Evolutionary conservation across 2,113 vertebrate species (phyloP), one percentile per base, ranked within the genome.

Genomic region (Phoenicopterus ruber): DNA sequence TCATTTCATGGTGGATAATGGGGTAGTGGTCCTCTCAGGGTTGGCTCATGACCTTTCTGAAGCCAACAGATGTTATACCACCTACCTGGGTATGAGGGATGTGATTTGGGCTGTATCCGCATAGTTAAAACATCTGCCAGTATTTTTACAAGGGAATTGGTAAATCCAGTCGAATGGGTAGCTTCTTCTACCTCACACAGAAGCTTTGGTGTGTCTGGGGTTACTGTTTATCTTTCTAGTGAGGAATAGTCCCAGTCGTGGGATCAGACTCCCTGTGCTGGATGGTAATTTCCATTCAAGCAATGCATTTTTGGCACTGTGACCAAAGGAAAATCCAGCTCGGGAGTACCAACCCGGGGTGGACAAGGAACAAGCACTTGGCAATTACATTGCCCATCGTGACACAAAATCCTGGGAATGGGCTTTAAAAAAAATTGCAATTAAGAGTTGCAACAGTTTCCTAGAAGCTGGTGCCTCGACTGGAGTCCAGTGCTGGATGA

Each of bases 291-390:
- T 55, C 24, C 17, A 42, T 24, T 57, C 16, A 73, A 49, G 9
- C 6, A 79, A 55, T 12, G 22, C 13, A 13, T 59, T 76, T 76
- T 72, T 69, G 29, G 12, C 29, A 42, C 5, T 19, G 18, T 80
- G 28, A 57, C 22, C 14, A 52, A 44, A 66, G 26, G 26, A 72
- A 76, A 73, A n/a, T 61, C 34, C 3, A 73, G 7, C 7, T 52
- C 3, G 1, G 18, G 5, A 84, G 15, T 22, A 63, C 13, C 17
- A 0, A 0, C 29, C 5, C 0, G 0, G 88, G 32, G 14, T 13
- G 9, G 38, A 82, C 34, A 46, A 20, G 38, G 49, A 87, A 25
- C 9, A n/a, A 81, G 8, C 2, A 0, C 9, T 44, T 73, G 34
- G 26, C 15, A 80, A 66, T 69, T 36, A 26, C 14, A 2, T 42